Base-by-base conservation (phyloP, 1,140 invertebrate species). In the Trichonephila clavata region DNA sequence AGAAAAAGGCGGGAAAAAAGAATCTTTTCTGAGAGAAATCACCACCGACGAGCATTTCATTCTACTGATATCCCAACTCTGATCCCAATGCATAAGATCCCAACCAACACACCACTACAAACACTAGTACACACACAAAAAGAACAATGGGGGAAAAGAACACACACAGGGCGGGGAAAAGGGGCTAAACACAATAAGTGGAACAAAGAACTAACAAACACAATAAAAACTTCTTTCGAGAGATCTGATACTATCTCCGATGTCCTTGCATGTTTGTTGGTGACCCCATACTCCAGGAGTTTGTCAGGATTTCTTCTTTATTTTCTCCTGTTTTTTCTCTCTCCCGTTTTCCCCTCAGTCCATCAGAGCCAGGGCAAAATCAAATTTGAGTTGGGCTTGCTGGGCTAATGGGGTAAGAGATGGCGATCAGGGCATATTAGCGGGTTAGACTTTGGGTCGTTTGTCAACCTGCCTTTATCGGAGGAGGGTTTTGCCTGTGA, bases 341-440 rank as follows among this genome's bases (percentile, higher is more conserved):
- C 61, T 86, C 50, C 57, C 27, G 39, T 77, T 71, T 90, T 77
- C 10, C 32, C 57, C 71, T 16, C 20, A 80, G 90, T 92, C 90
- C 90, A 92, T 92, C 90, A 92, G 90, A 18, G 80, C 59, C 21
- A 21, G 59, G 90, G 60, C 90, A 57, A 92, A 92, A 92, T 92
- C 90, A 92, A 92, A 92, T 92, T 92, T 92, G 90, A 92, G 90
- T 92, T 24, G 77, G 90, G 90, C 90, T 92, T 92, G 77, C 90
- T 92, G 50, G 80, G 81, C 90, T 92, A 92, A 92, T 92, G 90
- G 90, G 90, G 80, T 92, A 92, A 92, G 90, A 92, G 90, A 92
- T 92, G 90, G 81, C 90, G 90, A 92, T 92, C 90, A 92, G 90
- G 60, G 80, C 90, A 92, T 92, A 92, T 92, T 92, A 92, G 90